These are phyloP conservation scores for Acanthaster planci DNA, from an alignment of 35 echinoderm and acorn worm genomes.

Conservation along the genomic window DNA sequence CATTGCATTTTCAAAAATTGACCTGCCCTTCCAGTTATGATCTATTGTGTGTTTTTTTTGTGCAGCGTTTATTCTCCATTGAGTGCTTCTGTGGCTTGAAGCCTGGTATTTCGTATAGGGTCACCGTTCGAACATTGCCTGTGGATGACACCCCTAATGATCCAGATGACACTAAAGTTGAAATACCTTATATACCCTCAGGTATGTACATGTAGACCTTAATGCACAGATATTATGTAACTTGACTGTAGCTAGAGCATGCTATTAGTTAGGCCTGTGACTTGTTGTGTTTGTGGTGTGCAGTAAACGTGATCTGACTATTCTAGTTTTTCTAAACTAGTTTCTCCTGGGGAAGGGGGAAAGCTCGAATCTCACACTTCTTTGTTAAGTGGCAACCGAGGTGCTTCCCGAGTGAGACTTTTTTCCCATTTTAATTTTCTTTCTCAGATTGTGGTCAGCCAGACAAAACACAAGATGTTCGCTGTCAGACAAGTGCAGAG, in stretches of 20 bases:
- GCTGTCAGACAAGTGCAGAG: neutral
- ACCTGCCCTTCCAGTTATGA: too few relatives aligned
- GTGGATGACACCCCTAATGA: neutral
- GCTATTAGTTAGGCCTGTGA: too few relatives aligned
- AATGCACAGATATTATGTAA: too few relatives aligned
- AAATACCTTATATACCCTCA: neutral
- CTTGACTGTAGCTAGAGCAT: constrained; percentile 1
- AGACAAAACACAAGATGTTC: neutral
- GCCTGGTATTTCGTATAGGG: neutral
- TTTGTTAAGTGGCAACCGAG: too few relatives aligned
- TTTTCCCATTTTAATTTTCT: neutral
- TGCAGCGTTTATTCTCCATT: neutral
- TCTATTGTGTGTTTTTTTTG: neutral
- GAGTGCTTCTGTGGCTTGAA: constrained; percentile 40
- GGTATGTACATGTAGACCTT: neutral
- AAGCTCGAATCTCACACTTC: neutral
- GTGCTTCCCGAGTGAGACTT: too few relatives aligned
- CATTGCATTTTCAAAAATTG: too few relatives aligned
- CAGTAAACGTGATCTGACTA: too few relatives aligned
- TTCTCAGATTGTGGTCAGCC: neutral
- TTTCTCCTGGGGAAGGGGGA: too few relatives aligned
- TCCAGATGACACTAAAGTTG: neutral
- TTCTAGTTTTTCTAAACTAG: too few relatives aligned
- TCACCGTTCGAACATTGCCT: constrained; percentile 6
- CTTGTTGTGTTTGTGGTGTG: too few relatives aligned